Conservation (phyloP, 2,888 invertebrate genomes). For the Bellardia pandia region DNA sequence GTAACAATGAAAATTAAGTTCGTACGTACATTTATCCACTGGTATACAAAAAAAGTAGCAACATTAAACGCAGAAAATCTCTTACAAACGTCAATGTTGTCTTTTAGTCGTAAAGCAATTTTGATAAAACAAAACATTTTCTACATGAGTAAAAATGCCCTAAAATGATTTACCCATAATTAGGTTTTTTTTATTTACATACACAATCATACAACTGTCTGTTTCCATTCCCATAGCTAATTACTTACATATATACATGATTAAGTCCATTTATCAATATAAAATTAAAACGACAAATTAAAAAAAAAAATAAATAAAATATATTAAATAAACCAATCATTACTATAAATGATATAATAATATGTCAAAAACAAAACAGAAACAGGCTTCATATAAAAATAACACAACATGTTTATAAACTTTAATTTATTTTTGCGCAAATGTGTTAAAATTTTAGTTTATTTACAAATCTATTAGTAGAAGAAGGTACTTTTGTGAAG, state of each 20-base stretch:
- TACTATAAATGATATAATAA: background rate
- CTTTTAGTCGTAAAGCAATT: conserved; percentile 36
- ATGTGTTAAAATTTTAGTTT: conserved; percentile 42
- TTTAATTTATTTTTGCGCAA: conserved; percentile 38
- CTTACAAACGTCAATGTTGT: conserved; percentile 31
- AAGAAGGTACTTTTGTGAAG: background rate
- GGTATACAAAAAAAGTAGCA: conserved; percentile 31
- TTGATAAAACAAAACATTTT: conserved; percentile 45
- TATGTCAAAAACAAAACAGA: conserved; percentile 3
- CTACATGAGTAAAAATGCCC: conserved; percentile 21
- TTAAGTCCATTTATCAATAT: conserved; percentile 60
- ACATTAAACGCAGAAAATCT: background rate
- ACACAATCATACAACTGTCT: background rate
- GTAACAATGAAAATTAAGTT: conserved; percentile 43
- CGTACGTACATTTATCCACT: conserved; percentile 63
- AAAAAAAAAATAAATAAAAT: background rate
- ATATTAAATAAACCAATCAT: conserved; percentile 28
- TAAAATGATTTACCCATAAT: conserved; percentile 2
- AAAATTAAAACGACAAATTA: conserved; percentile 8
- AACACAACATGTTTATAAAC: conserved; percentile 11
- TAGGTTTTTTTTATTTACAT: conserved; percentile 1
- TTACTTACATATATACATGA: conserved; percentile 35
- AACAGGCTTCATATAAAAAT: conserved; percentile 44
- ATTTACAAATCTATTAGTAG: background rate
- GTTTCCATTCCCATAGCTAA: conserved; percentile 68